Evolutionary conservation across 2,797 vertebrate genomes (phyloP), one percentile per base, ranked within the genome.

Genomic region (Bovichtus diacanthus): DNA sequence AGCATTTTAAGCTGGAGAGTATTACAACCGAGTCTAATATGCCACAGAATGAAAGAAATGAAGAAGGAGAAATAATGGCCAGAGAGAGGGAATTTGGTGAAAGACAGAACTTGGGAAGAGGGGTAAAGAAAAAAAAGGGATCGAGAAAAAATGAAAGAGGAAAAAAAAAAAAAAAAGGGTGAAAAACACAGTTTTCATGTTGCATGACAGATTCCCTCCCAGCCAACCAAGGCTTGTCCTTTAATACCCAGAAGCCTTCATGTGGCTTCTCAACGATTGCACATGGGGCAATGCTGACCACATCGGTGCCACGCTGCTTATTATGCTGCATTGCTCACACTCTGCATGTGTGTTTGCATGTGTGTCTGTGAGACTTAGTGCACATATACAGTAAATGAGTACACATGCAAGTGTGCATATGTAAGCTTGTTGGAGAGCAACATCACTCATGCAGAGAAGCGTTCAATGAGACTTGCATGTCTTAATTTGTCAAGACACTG

Each of bases 151-250:
- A 88, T 92, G 87, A 86, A 92, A 94, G 91, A 92, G 87, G 61
- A 75, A 74, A 75, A 68, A 91, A 85, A 80, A 76, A 90, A 75
- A 74, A 75, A 68, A 91, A 85, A 80, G 76, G 90, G 90, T 91
- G 93, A 94, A 94, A 94, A 95, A 95, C 88, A 90, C 92, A 90
- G 90, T 92, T 92, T 94, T 94, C 94, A 94, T 93, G 94, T 95
- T 94, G 94, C 94, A 95, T 95, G 95, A 95, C 95, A 95, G 94
- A 95, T 94, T 95, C 94, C 92, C 93, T 96, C 94, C 94, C 93
- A 92, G 94, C 93, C 93, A 93, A 94, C 93, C 94, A 93, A 95
- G 93, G 88, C 95, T 95, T 95, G 95, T 96, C 95, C 95, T 96
- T 95, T 96, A 95, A 96, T 96, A 95, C 95, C 93, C 92, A 90